Base-by-base conservation (phyloP, 2,797 vertebrate species). In the Cyprinella venusta region DNA sequence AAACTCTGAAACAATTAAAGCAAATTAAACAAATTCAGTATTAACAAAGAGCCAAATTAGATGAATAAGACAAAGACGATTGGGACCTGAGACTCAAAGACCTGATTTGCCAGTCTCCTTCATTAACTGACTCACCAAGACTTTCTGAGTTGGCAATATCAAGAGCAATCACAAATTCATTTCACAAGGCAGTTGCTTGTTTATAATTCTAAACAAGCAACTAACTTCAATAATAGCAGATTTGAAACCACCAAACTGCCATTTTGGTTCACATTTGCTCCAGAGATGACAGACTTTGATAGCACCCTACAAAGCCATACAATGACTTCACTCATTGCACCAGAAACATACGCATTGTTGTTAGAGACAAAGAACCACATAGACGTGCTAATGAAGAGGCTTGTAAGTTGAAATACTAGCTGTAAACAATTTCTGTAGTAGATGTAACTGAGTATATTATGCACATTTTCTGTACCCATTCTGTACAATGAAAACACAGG, bases 151-250 rank as follows among this genome's bases (percentile, higher is more conserved):
- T 33, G 16, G 24, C 24, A 33, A 50, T 24, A 72, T 9, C 8
- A 72, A 72, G 50, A 72, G 24, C 16, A 2, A 50, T 50, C 69
- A 72, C 36, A 36, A 40, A 59, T 76, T 24, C 16, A 76, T 76
- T 76, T 24, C n/a, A 76, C 7, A 61, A 76, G 7, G 6, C 19
- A 33, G 18, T 2, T n/a, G n/a, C n/a, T n/a, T n/a, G n/a, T n/a
- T n/a, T n/a, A 36, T 36, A 56, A n/a, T 54, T n/a, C 1, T n/a
- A n/a, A n/a, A 56, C 54, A 56, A 56, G 21, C 21, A 65, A 36
- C 8, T 13, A 52, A 2, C 48, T 72, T 72, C 15, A 30, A 33
- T 30, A 65, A 65, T 18, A 65, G 16, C 63, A 10, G 4, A 36
- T 19, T 56, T 56, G 4, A 56, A 56, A 9, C 8, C 8, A n/a